Percentiles rank a stretch among this genome's conserved stretches.
Evolutionary conservation across 2,888 invertebrate species (phyloP).

Genomic region (Conistra vaccinii): DNA sequence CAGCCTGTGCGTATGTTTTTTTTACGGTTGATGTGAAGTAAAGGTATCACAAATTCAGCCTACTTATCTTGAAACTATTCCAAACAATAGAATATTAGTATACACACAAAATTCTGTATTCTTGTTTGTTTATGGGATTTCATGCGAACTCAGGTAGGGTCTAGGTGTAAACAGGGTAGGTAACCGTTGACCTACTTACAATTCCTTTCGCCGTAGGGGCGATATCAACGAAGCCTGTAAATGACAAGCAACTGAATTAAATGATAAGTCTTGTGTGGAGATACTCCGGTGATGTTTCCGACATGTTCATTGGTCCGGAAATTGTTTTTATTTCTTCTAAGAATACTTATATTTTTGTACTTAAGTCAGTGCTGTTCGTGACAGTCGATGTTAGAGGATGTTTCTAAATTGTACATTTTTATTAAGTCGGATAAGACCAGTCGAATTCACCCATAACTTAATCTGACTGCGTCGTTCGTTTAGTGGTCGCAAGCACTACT

Average conservation of each 20-base stretch:
- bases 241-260: conserved; percentile 62
- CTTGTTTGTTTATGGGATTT: conserved; percentile 70
- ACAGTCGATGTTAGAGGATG: background rate
- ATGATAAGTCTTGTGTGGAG: conserved; percentile 54
- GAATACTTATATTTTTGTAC: conserved; percentile 3
- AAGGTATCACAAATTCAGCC: background rate
- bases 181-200: conserved; percentile 76
- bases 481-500: no score
- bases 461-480: no score
- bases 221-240: conserved; percentile 59
- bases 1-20: background rate
- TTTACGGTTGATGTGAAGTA: background rate
- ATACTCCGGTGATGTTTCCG: conserved; percentile 40
- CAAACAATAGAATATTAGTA: background rate
- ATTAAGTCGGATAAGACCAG: no score
- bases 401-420: no score
- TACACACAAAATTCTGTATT: conserved; percentile 30
- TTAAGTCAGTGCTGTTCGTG: background rate
- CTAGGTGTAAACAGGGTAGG: conserved; percentile 66
- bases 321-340: conserved; percentile 32
- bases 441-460: no score
- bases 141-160: conserved; percentile 61
- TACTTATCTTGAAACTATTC: background rate
- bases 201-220: conserved; percentile 65
- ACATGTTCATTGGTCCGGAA: conserved; percentile 41